Base-by-base conservation (phyloP, 2,113 vertebrate species). In the Cephalopterus ornatus region DNA sequence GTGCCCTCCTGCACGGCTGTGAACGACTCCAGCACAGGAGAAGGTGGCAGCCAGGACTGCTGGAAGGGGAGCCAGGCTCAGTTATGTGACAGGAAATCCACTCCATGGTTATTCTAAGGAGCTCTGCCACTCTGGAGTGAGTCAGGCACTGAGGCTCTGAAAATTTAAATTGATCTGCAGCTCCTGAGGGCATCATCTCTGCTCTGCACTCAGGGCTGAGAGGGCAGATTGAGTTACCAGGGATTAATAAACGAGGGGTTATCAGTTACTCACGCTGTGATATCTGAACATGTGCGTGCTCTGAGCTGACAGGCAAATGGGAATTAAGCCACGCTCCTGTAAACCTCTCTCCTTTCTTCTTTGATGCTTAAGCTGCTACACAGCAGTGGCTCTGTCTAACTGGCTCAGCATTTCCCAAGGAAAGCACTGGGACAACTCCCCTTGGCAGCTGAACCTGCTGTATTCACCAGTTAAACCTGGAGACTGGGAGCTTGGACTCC, bases 201-300 rank as follows among this genome's bases (percentile, higher is more conserved):
- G 79, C 12, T 83, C 72, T 13, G 80, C 72, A 82, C 58, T 71
- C 15, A 8, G 56, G 63, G 75, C 74, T 78, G 70, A 90, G 84
- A 89, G 87, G 56, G 77, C 78, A 79, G 92, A 85, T 70, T 8
- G 85, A 83, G 62, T 76, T 93, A 93, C 66, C 74, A 52, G 71
- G 47, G 78, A 92, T 95, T 90, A 94, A 95, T 79, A 61, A 95
- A 88, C 0, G 59, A 94, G 88, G 9, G 2, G 82, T 93, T 93
- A 89, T 90, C 94, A 53, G 88, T 82, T 82, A 56, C 85, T 89
- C 3, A 32, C 76, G 85, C 35, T 59, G 58, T 44, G 90, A 59
- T 68, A 47, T 35, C 82, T 44, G 71, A 47, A 75, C 74, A 8
- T 4, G 47, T 15, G 39, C 14, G 0, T n/a, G 84, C 85, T 89